Conservation (phyloP, 2,888 invertebrate species). For the Rapana venosa region DNA sequence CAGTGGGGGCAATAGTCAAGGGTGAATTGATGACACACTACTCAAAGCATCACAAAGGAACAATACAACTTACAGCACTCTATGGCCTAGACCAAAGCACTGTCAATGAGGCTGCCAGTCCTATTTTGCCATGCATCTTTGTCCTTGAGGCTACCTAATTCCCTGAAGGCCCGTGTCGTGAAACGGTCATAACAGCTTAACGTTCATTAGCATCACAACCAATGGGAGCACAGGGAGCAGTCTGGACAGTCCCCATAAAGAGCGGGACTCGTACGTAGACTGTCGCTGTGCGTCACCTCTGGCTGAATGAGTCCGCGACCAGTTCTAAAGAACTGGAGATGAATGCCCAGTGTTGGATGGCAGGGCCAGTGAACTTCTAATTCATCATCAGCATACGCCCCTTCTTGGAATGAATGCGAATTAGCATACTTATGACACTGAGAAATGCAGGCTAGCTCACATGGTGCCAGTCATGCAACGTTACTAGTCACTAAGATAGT, state of each 20-base stretch:
- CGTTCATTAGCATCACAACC: constrained; percentile 21
- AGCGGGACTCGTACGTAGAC: constrained; percentile 19
- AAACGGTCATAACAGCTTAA: constrained; percentile 29
- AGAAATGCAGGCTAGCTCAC: neutral
- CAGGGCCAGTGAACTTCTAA: neutral
- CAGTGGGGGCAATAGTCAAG: neutral
- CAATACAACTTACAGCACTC: neutral
- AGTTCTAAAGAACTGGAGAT: neutral
- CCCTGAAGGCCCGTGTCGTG: neutral
- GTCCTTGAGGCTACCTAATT: neutral
- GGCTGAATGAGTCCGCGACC: neutral
- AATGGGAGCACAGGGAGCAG: constrained; percentile 5
- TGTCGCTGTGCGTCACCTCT: neutral
- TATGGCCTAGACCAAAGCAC: too few species aligned
- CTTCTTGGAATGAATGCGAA: neutral
- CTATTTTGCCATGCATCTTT: neutral
- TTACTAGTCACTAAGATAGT: too few species aligned
- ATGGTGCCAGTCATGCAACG: neutral
- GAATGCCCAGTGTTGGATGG: neutral
- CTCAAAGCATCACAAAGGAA: neutral
- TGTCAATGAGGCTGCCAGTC: neutral
- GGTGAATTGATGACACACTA: neutral
- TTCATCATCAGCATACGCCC: neutral
- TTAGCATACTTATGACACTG: neutral
- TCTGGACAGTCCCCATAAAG: neutral